These are phyloP conservation scores for Callopanchax toddi DNA, from an alignment of 2,113 vertebrate species.

Conservation along the genomic window DNA sequence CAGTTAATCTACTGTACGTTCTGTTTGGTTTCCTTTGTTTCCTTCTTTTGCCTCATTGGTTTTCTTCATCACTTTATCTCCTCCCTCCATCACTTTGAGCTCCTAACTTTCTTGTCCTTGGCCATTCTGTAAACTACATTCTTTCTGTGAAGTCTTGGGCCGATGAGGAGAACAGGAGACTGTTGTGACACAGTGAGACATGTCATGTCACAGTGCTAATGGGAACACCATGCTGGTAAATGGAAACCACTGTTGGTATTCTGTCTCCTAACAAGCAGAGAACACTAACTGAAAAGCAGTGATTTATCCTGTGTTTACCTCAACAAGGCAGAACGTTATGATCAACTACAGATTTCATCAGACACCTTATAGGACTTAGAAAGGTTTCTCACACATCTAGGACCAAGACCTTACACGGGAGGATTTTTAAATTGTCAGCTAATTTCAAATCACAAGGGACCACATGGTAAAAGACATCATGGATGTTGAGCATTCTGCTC, in stretches of 20 bases:
- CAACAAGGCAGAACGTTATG: neutral
- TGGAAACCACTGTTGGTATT: neutral
- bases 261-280: neutral
- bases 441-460: too few species aligned
- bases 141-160: neutral
- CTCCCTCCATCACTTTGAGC: neutral
- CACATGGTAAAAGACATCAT: too few species aligned
- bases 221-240: too few species aligned
- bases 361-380: too few species aligned
- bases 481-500: too few species aligned
- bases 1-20: conserved; percentile 37
- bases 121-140: neutral
- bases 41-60: neutral
- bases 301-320: neutral
- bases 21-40: conserved; percentile 16
- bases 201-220: too few species aligned
- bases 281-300: neutral
- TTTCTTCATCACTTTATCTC: neutral
- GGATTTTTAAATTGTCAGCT: too few species aligned
- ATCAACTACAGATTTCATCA: too few species aligned
- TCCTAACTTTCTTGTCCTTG: neutral
- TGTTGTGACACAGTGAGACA: neutral
- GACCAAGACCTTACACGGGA: too few species aligned
- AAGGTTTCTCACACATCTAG: too few species aligned
- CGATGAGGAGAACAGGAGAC: neutral